Base-by-base conservation (phyloP, 2,113 vertebrate species). In the Syngnathus typhle region DNA sequence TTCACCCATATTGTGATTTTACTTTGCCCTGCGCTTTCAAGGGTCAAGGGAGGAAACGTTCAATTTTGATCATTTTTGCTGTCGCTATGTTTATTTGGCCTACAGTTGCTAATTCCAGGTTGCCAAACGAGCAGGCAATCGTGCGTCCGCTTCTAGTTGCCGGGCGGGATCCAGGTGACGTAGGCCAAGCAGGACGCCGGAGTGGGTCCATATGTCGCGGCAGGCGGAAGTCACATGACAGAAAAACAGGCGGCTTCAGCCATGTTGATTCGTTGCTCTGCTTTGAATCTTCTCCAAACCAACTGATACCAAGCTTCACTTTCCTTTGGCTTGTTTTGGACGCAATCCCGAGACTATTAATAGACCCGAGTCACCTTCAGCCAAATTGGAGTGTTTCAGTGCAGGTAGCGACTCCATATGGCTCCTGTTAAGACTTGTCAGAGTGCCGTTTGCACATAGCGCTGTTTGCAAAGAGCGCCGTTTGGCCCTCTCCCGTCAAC, bases 201-300 rank as follows among this genome's bases (percentile, higher is more conserved):
- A 76, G 82, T 76, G 71, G 77, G 73, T 71, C 66, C 87, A 87
- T 88, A 88, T 88, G 87, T 84, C 67, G 41, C 78, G 9, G 32
- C 16, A 69, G 82, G 83, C 86, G 85, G 70, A 73, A 84, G 77
- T 76, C 74, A 6, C 52, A 49, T 58, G n/a, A 52, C n/a, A 47
- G 58, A 76, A 39, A 36, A 56, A 13, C 16, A 44, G 68, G 62
- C 49, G 46, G 62, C 44, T 44, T 41, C 32, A 67, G 67, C 66
- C 68, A 65, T 27, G 52, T 62, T 3, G n/a, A 43, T 23, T 62
- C 39, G 15, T 27, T n/a, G 39, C 60, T 21, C 11, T 43, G 47
- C 38, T 60, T 43, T 65, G 37, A 13, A 58, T 44, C 21, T 43
- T 23, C 13, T 66, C 7, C 19, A 32, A 71, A 68, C 39, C 41